Evolutionary conservation across 2,888 invertebrate species (phyloP).

Genomic region (Eupelmus urozonus): DNA sequence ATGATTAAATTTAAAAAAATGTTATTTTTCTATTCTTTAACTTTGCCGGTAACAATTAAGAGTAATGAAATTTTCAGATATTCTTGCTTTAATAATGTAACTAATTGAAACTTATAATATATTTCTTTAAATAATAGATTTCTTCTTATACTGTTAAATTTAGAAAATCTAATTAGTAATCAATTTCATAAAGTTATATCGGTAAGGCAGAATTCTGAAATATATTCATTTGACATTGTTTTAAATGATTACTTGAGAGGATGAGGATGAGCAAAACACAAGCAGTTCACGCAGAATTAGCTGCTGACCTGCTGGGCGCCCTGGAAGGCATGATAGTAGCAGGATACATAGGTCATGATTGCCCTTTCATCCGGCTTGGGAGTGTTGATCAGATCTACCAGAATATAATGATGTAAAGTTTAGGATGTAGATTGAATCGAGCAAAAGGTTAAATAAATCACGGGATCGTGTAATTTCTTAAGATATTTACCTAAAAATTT

Average conservation of each 20-base stretch:
- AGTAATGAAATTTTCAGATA: constrained; percentile 25
- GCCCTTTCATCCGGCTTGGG: constrained; percentile 99
- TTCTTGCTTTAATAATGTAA: neutral
- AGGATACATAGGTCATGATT: constrained; percentile 99
- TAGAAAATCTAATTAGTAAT: constrained; percentile 5
- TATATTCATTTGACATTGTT: constrained; percentile 26
- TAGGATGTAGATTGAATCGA: too few species aligned
- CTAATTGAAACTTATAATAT: neutral
- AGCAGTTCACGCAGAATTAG: constrained; percentile 65
- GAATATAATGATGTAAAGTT: constrained; percentile 41
- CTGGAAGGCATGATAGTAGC: constrained; percentile 99
- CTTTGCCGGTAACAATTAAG: neutral
- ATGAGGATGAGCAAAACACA: constrained; percentile 57
- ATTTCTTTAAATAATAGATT: constrained; percentile 1
- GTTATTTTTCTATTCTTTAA: neutral
- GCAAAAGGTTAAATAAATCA: too few species aligned
- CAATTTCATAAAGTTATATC: neutral
- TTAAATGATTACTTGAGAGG: constrained; percentile 53
- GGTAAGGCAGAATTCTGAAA: constrained; percentile 35
- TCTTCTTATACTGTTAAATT: neutral
- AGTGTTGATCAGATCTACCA: constrained; percentile 98
- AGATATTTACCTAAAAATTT: too few species aligned
- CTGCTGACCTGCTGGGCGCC: constrained; percentile 96
- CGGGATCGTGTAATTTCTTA: too few species aligned
- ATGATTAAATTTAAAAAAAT: neutral